Evolutionary conservation across 2,113 vertebrate genomes (phyloP), one percentile per base, ranked within the genome.

Genomic region (Beaufortia kweichowensis): DNA sequence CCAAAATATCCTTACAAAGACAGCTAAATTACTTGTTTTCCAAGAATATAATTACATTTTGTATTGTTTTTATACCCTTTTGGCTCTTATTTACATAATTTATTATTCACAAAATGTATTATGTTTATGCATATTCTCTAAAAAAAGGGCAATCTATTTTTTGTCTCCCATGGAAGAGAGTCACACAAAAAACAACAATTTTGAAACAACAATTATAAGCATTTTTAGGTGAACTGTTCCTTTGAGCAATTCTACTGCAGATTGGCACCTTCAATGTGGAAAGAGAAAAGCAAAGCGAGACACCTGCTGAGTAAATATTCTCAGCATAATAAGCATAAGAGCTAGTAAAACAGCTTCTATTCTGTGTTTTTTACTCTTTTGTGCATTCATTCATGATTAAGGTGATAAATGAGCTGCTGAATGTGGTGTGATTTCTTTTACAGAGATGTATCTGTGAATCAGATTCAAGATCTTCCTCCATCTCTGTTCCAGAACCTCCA

Each of bases 391-490:
- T 23, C 26, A 11, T 55, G 23, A 53, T 71, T 60, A 48, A 41
- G 7, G 53, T 59, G 29, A 55, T 28, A 73, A 28, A 59, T 43
- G 17, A 41, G n/a, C 43, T 50, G 35, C 33, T 63, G 4, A n/a
- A 35, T 74, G n/a, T 62, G 12, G 39, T 75, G 12, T 55, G 15
- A 29, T 67, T 71, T 62, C 63, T 31, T 23, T 1, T n/a, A 0
- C 83, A 91, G 90, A 0, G 89, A 92, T 79, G 79, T 92, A 26
- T 91, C 91, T 0, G 48, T 84, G 67, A 91, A 90, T 60, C 77
- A 76, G n/a, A 83, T 92, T 3, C 33, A 28, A 17, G 84, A 83
- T 6, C 77, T 91, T 5, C 80, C 86, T 1, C 71, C 89, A 1
- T 57, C 79, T 0, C 70, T 90, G 0, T 89, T 91, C 23, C 46